These are phyloP conservation scores for Euzetes globulus DNA, from an alignment of 2,888 invertebrate species.

Conservation along the genomic window DNA sequence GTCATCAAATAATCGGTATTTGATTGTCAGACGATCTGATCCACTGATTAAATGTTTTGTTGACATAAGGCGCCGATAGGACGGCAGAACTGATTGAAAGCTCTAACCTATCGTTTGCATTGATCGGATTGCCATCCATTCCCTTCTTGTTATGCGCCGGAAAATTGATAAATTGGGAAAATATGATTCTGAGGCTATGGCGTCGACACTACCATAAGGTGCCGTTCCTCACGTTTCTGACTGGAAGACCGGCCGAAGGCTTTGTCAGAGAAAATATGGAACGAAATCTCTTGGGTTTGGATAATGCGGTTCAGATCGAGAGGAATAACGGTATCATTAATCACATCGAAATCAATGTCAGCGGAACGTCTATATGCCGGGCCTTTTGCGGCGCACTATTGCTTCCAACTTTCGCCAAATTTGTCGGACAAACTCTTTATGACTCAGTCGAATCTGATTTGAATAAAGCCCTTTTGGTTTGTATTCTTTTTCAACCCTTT, in stretches of 20 bases:
- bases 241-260: slow-evolving; percentile 31
- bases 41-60: neutral
- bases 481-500: slow-evolving; percentile 40
- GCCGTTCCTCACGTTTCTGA: slow-evolving; percentile 29
- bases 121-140: slow-evolving; percentile 87
- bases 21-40: neutral
- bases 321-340: slow-evolving; percentile 20
- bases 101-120: slow-evolving; percentile 80
- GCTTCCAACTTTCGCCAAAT: slow-evolving; percentile 85
- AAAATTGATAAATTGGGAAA: slow-evolving; percentile 95
- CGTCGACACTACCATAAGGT: slow-evolving; percentile 32
- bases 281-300: slow-evolving; percentile 24
- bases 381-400: slow-evolving; percentile 88
- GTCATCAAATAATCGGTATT: slow-evolving; percentile 41
- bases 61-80: slow-evolving; percentile 76
- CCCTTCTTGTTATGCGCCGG: slow-evolving; percentile 86
- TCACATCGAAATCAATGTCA: slow-evolving; percentile 19
- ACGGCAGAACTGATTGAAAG: slow-evolving; percentile 89
- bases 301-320: slow-evolving; percentile 58
- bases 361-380: slow-evolving; percentile 61
- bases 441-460: slow-evolving; percentile 80
- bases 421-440: slow-evolving; percentile 84
- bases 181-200: slow-evolving; percentile 54
- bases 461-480: slow-evolving; percentile 74
- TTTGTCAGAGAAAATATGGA: slow-evolving; percentile 23